Percentiles rank a stretch among this genome's conserved stretches.
Evolutionary conservation across 2,888 invertebrate genomes (phyloP).

Genomic region (Bruchidius siliquastri): DNA sequence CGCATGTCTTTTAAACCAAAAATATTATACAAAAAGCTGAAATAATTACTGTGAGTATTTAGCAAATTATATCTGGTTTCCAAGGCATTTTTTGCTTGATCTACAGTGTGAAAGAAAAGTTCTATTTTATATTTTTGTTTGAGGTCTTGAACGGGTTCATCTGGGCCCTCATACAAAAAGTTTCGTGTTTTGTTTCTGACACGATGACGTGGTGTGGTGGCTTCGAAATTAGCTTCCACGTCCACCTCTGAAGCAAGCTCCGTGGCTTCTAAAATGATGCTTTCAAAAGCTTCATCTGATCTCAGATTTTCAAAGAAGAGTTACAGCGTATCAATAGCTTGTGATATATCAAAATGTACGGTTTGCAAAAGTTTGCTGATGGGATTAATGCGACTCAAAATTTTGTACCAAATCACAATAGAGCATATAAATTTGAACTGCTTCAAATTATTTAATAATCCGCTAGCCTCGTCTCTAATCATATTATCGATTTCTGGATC

Average conservation of each 20-base stretch:
- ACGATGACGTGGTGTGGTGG: slow-evolving; percentile 6
- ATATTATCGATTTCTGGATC: neutral
- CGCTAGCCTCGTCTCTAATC: neutral
- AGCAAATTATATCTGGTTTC: no score
- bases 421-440: slow-evolving; percentile 2
- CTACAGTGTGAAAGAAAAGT: no score
- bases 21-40: no score
- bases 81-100: no score
- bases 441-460: neutral
- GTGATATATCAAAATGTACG: neutral
- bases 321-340: neutral
- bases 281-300: neutral
- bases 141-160: slow-evolving; percentile 3
- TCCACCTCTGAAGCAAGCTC: slow-evolving; percentile 7
- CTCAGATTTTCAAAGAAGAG: neutral
- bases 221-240: slow-evolving; percentile 10
- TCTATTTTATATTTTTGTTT: no score
- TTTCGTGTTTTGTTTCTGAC: slow-evolving; percentile 6
- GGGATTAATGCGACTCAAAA: neutral
- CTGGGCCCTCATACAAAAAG: slow-evolving; percentile 4
- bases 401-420: slow-evolving; percentile 3
- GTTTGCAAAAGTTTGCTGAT: slow-evolving; percentile 1
- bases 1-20: no score
- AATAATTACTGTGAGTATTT: no score
- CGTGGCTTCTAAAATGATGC: slow-evolving; percentile 7